Base-by-base conservation (phyloP, 2,888 invertebrate species). In the Rapana venosa region DNA sequence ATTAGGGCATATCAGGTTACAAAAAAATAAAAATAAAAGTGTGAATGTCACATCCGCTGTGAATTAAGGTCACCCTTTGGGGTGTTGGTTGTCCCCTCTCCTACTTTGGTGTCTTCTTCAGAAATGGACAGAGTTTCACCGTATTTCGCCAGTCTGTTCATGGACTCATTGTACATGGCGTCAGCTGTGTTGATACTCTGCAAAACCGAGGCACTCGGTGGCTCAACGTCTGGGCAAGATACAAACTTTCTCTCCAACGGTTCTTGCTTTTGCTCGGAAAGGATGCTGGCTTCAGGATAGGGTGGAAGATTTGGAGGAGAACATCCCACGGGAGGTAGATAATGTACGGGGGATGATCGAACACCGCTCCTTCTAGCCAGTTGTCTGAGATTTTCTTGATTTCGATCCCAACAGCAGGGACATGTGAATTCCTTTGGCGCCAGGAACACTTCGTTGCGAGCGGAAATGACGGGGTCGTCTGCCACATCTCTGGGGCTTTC, bases 351-450 rank as follows among this genome's bases (percentile, higher is more conserved):
- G 6, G 1, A 6, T 1, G 81, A 22, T 83, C 5, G 47, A 83
- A 30, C 6, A 30, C 36, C 36, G 47, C 26, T 30, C 47, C 81
- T 83, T 8, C 36, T 5, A 22, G 15, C 30, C 81, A 83, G 36
- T 47, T 83, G 81, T 26, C 47, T 2, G 30, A 83, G 20, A n/a
- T 83, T 94, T 87, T 94, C 93, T 79, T 92, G 90, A 90, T 94
- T 94, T 89, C 94, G 91, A 30, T 93, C 93, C 15, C 91, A 92
- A 88, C 94, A 94, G 89, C 94, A 94, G 0, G 94, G 92, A 83
- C 94, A 94, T 26, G 89, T 90, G 30, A 88, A 89, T 13, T 84
- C 84, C 2, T 47, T 47, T 32, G 87, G 22, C 81, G 93, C 92
- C 11, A 93, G 94, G 47, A 93, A 92, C 4, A 93, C 91, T 89